Conservation (phyloP, 2,113 vertebrate genomes). For the Peromyscus polionotus region DNA sequence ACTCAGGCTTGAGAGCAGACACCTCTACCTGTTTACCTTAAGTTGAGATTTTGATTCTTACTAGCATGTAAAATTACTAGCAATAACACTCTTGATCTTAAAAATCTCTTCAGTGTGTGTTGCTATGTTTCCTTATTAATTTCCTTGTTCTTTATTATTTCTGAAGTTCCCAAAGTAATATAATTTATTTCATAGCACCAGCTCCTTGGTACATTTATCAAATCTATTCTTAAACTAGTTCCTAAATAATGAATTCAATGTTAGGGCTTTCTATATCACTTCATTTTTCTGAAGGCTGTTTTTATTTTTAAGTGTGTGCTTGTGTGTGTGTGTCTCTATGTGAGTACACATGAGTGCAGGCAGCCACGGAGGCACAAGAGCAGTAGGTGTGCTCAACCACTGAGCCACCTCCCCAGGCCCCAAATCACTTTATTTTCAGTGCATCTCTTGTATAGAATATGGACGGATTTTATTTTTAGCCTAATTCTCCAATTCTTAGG, state of each 20-base stretch:
- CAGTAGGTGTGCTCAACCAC: neutral
- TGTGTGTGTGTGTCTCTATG: neutral
- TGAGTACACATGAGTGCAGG: neutral
- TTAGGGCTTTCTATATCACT: constrained; percentile 34
- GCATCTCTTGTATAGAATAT: neutral
- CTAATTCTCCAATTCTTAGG: constrained; percentile 6
- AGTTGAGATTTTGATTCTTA: constrained; percentile 34
- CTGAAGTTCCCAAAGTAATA: constrained; percentile 33
- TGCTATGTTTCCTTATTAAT: constrained; percentile 8
- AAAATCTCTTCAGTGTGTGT: neutral
- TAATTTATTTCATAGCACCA: constrained; percentile 21
- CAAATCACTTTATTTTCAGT: neutral
- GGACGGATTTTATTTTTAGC: constrained; percentile 37
- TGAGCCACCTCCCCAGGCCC: neutral
- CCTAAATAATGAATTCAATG: constrained; percentile 36
- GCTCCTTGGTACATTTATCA: constrained; percentile 8
- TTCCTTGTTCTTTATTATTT: neutral
- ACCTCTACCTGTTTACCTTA: neutral
- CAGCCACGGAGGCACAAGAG: neutral
- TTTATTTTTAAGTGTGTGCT: neutral
- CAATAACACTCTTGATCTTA: constrained; percentile 16
- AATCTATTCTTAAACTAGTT: constrained; percentile 12
- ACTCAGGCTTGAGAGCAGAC: neutral
- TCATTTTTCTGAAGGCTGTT: neutral
- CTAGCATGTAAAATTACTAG: neutral